A percentile compares a stretch with the other conserved stretches of the same genome.
phyloP scores from a whole-genome alignment of 2,888 invertebrate genomes.

The Cheilosia vulpina region DNA sequence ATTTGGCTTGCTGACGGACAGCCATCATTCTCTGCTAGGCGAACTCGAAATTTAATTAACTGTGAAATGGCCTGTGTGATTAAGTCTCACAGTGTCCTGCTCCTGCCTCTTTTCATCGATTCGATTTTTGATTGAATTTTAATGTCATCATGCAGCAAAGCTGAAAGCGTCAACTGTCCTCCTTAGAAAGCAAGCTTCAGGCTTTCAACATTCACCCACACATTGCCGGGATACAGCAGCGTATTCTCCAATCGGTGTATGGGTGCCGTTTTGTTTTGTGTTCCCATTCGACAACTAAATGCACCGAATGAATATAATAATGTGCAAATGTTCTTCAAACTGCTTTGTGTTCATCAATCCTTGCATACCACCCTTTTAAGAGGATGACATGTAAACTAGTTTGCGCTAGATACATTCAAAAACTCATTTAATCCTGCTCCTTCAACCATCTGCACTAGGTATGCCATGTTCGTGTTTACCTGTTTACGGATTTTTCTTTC shows the following conservation, averaged over 20 bases:
- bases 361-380: constrained; percentile 21
- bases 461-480: constrained; percentile 42
- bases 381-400: constrained; percentile 46
- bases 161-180: constrained; percentile 30
- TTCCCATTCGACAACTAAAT: constrained; percentile 9
- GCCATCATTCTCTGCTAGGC: constrained; percentile 7
- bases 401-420: constrained; percentile 53
- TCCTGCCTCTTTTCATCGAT: constrained; percentile 55
- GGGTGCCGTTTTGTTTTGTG: constrained; percentile 25
- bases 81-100: constrained; percentile 45
- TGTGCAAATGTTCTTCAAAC: constrained; percentile 48
- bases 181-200: constrained; percentile 19
- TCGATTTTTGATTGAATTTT: constrained; percentile 69
- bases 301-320: constrained; percentile 40
- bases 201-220: neutral
- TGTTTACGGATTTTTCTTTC: constrained; percentile 39
- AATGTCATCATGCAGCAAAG: constrained; percentile 64
- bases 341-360: constrained; percentile 58
- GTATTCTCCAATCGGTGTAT: neutral
- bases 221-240: neutral
- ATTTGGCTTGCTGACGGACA: constrained; percentile 15
- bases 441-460: constrained; percentile 15
- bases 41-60: constrained; percentile 68
- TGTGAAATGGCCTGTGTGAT: constrained; percentile 68
- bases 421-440: constrained; percentile 54